Evolutionary conservation across 2,888 invertebrate genomes (phyloP), one percentile per base, ranked within the genome.

Genomic region (Nymphalis c-album): DNA sequence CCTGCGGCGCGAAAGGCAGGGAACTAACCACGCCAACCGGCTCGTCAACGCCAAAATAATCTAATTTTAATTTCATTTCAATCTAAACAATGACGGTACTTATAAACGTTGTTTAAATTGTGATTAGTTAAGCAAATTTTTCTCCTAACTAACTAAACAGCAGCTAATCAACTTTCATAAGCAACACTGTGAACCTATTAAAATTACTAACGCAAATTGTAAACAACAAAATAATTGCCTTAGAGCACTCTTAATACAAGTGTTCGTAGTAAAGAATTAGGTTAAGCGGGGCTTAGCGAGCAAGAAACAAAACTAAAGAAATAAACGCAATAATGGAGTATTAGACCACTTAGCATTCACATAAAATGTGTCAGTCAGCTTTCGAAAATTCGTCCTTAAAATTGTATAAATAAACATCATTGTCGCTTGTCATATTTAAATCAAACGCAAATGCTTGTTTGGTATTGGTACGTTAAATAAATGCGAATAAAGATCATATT

Each of bases 261-360:
- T 20, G 50, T 50, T 50, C 50, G 18, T 18, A n/a, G 50, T 18
- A 50, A 31, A 22, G 53, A 55, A 55, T 26, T 55, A 55, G 53
- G 53, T 55, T 55, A 55, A 55, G 53, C 53, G 26, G 53, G 17
- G 53, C 31, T 55, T 55, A 55, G 26, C 20, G 51, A 20, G 22
- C 22, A 20, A 51, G 51, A 55, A 55, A 55, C 53, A 31, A 55
- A 55, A 55, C 53, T 55, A 55, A 55, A 55, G 53, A 55, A 40
- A 55, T 17, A 26, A 55, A 55, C 53, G 53, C n/a, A 31, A 26
- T 55, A 55, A 55, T 55, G 53, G 53, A 55, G 16, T 55, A 17
- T 26, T 26, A 53, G 53, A 55, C 53, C 31, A 26, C 31, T 31
- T 16, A 51, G 16, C 22, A 31, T 53, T 53, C 50, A 3, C 50